These are phyloP conservation scores for Nephila pilipes DNA, from an alignment of 1,140 invertebrate genomes.

Conservation along the genomic window DNA sequence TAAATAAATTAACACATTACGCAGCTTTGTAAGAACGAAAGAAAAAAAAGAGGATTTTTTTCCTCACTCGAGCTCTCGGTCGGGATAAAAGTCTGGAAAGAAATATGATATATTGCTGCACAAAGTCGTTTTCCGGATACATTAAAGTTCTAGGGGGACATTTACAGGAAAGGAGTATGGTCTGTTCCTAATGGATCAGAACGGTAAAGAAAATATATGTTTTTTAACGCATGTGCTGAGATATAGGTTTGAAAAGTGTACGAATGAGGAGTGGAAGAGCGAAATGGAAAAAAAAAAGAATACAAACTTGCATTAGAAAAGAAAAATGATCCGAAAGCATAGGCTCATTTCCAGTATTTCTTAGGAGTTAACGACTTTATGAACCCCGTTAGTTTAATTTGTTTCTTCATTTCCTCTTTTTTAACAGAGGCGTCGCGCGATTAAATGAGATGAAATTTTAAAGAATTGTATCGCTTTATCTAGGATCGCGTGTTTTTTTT, in stretches of 20 bases:
- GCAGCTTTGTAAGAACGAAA: not conserved
- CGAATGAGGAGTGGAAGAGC: not conserved
- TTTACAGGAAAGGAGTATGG: slow-evolving; percentile 43
- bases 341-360: not conserved
- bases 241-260: slow-evolving; percentile 57
- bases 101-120: slow-evolving; percentile 62
- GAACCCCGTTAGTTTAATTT: slow-evolving; percentile 71
- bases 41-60: not conserved
- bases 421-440: not conserved
- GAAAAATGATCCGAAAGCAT: slow-evolving; percentile 50
- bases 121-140: slow-evolving; percentile 69
- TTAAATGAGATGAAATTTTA: slow-evolving; percentile 47
- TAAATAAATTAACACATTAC: slow-evolving; percentile 23
- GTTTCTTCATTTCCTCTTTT: not conserved
- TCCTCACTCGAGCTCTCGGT: not conserved
- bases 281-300: not conserved
- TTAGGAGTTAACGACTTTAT: slow-evolving; percentile 67
- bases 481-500: not conserved
- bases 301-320: slow-evolving; percentile 59
- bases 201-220: slow-evolving; percentile 67
- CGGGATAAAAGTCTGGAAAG: slow-evolving; percentile 36
- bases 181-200: slow-evolving; percentile 65
- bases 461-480: slow-evolving; percentile 28
- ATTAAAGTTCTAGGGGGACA: slow-evolving; percentile 64
- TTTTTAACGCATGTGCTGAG: slow-evolving; percentile 57